A percentile compares a stretch with the other conserved stretches of the same genome.
Conservation (phyloP, 2,113 vertebrate species). For the Microcebus lehilahytsara region DNA sequence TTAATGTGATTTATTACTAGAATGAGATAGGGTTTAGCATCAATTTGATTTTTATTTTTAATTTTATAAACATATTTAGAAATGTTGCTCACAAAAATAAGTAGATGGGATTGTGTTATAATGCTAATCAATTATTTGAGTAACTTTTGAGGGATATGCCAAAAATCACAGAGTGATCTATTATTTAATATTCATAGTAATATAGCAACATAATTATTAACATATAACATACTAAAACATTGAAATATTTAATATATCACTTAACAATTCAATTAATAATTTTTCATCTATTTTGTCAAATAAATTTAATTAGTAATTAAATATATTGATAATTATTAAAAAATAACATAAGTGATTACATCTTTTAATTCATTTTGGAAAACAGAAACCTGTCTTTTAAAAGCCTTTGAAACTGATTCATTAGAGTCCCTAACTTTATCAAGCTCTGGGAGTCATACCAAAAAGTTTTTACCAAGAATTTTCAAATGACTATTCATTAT, state of each 20-base stretch:
- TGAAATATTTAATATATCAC: background rate
- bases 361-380: conserved; percentile 31
- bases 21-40: background rate
- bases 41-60: background rate
- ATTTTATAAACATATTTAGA: background rate
- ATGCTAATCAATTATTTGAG: background rate
- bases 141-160: background rate
- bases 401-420: background rate
- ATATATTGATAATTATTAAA: background rate
- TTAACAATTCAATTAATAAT: background rate
- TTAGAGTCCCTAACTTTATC: background rate
- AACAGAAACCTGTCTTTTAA: background rate
- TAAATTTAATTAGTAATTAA: background rate
- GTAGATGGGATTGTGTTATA: background rate
- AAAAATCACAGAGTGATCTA: background rate
- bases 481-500: background rate
- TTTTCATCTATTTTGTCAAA: background rate
- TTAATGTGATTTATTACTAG: conserved; percentile 1
- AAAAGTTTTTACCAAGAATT: conserved; percentile 33
- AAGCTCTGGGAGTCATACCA: background rate
- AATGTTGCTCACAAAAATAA: background rate
- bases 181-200: background rate
- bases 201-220: background rate
- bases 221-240: background rate
- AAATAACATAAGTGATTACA: background rate